A percentile compares a stretch with the other conserved stretches of the same genome.
Evolutionary conservation across 2,888 invertebrate genomes (phyloP).

Genomic region (Lithosia quadra): DNA sequence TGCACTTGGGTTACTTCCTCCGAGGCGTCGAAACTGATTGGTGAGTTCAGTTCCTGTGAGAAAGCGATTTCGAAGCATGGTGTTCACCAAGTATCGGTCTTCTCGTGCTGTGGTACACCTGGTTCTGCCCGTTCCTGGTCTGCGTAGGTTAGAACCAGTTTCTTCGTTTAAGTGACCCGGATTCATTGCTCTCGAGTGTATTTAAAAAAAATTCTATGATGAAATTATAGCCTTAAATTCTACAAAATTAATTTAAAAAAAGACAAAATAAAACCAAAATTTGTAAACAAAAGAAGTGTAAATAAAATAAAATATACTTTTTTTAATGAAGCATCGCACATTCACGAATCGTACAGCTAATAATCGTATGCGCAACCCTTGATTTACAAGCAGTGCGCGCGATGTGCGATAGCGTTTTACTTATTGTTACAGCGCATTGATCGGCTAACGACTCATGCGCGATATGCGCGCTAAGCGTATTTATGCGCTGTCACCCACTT

Average conservation of each 20-base stretch:
- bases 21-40: no score
- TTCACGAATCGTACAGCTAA: conserved; percentile 27
- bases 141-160: no score
- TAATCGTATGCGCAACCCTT: conserved; percentile 62
- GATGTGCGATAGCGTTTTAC: conserved; percentile 75
- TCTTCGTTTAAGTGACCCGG: no score
- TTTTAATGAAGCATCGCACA: conserved; percentile 33
- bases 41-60: no score
- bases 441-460: conserved; percentile 66
- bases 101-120: no score
- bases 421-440: conserved; percentile 75
- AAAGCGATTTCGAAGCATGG: no score
- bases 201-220: no score
- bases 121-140: no score
- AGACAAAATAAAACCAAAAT: background rate
- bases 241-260: background rate
- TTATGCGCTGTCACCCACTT: conserved; percentile 71
- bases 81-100: no score
- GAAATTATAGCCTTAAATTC: no score
- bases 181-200: no score
- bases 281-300: background rate
- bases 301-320: background rate
- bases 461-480: conserved; percentile 55
- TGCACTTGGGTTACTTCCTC: no score
- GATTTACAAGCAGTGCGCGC: conserved; percentile 69